Evolutionary conservation across 2,113 vertebrate genomes (phyloP).

Genomic region (Connochaetes taurinus): DNA sequence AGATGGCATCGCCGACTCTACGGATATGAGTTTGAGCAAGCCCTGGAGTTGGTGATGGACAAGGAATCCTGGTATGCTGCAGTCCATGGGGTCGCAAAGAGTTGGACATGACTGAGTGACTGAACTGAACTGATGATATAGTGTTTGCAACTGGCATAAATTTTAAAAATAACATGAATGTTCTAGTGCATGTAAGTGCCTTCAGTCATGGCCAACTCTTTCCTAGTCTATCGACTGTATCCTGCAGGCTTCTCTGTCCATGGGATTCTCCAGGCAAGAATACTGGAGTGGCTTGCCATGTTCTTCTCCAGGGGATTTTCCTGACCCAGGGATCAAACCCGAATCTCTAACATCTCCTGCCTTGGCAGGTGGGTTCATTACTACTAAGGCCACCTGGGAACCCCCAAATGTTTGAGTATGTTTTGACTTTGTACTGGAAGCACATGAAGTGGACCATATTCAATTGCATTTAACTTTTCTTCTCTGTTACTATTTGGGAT

Average conservation of each 20-base stretch:
- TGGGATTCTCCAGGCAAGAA: neutral
- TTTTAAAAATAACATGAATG: neutral
- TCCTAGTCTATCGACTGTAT: neutral
- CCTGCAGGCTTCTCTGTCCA: accelerated
- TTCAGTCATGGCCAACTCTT: neutral
- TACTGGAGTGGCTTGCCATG: neutral
- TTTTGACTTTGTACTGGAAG: neutral
- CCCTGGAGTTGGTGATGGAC: neutral
- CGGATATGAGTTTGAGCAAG: neutral
- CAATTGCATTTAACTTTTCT: neutral
- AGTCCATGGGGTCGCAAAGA: neutral
- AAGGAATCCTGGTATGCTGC: neutral
- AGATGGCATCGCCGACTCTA: accelerated
- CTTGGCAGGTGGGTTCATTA: neutral
- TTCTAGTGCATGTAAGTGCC: neutral
- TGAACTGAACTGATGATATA: neutral
- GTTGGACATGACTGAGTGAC: neutral
- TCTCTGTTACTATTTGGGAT: neutral
- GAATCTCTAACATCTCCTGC: neutral
- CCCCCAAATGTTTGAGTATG: neutral
- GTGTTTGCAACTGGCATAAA: neutral
- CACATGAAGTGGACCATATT: neutral
- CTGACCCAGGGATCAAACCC: neutral
- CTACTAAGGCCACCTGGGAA: neutral
- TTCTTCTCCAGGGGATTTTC: neutral